Evolutionary conservation across 1,140 invertebrate genomes (phyloP).

Genomic region (Pachyrhynchus sulphureomaculatus): DNA sequence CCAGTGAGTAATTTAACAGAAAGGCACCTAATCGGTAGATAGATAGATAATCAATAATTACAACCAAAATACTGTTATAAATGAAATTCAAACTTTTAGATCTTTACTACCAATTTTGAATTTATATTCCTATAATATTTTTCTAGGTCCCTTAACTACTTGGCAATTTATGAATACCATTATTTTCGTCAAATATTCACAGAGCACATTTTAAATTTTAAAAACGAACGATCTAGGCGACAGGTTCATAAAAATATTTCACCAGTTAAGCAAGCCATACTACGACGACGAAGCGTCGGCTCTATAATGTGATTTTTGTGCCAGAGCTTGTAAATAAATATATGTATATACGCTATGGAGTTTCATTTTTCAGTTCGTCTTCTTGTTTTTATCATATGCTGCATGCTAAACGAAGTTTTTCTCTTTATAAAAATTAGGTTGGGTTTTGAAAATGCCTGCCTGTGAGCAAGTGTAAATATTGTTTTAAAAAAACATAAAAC

Average conservation of each 20-base stretch:
- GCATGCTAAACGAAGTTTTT: not conserved
- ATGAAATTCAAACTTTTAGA: too few relatives aligned
- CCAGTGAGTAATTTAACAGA: too few relatives aligned
- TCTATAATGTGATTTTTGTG: constrained; percentile 3
- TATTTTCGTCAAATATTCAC: constrained; percentile 5
- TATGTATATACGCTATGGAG: not conserved
- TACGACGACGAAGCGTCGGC: not conserved
- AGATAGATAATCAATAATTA: too few relatives aligned
- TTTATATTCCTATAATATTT: too few relatives aligned
- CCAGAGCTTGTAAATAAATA: constrained; percentile 2
- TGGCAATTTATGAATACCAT: not conserved
- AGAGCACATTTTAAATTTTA: not conserved
- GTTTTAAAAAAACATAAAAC: too few relatives aligned
- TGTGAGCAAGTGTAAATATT: too few relatives aligned
- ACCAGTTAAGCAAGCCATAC: not conserved
- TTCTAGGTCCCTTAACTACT: not conserved
- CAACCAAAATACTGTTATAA: too few relatives aligned
- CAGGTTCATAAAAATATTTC: constrained; percentile 9
- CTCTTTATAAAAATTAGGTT: constrained; percentile 1
- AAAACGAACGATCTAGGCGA: not conserved
- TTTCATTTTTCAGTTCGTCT: too few relatives aligned
- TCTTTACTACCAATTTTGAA: too few relatives aligned
- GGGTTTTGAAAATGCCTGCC: too few relatives aligned
- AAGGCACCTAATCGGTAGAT: too few relatives aligned
- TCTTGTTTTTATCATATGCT: not conserved